phyloP scores from a whole-genome alignment of 2,797 vertebrate species.

The Macropus fuliginosus region DNA sequence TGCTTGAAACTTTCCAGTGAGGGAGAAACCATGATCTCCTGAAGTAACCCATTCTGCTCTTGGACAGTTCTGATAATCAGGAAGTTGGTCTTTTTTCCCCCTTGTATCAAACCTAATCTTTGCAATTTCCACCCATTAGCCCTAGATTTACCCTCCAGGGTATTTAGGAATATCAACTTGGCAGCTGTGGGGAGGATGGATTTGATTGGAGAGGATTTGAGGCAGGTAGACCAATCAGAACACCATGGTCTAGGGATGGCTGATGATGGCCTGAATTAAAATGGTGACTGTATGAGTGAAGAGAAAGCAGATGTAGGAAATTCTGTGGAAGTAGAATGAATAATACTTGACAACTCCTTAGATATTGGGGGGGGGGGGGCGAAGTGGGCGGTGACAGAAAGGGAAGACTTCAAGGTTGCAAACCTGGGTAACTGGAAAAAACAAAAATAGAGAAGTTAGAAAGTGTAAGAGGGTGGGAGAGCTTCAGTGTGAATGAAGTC shows the following conservation, averaged over 20 bases:
- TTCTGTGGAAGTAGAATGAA: not conserved
- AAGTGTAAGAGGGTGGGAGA: not conserved
- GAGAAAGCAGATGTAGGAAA: not conserved
- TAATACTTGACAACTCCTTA: not conserved
- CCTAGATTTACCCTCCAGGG: not conserved
- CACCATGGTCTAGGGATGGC: not conserved
- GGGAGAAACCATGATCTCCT: not conserved
- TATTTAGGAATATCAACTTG: not conserved
- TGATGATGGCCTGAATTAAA: not conserved
- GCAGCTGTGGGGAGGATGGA: not conserved
- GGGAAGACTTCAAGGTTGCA: not conserved
- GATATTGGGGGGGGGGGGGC: not conserved
- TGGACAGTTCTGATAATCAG: not conserved
- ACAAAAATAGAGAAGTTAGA: not conserved
- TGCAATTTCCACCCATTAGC: not conserved
- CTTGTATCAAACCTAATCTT: not conserved
- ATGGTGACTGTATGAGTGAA: not conserved
- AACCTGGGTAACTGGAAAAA: not conserved
- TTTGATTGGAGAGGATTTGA: not conserved
- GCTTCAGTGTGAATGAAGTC: not conserved
- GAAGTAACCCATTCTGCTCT: not conserved
- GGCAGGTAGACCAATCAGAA: not conserved
- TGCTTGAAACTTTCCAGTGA: not conserved
- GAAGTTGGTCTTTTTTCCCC: not conserved
- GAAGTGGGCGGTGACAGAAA: not conserved